Base-by-base conservation (phyloP, 2,113 vertebrate genomes). In the Tachysurus fulvidraco region DNA sequence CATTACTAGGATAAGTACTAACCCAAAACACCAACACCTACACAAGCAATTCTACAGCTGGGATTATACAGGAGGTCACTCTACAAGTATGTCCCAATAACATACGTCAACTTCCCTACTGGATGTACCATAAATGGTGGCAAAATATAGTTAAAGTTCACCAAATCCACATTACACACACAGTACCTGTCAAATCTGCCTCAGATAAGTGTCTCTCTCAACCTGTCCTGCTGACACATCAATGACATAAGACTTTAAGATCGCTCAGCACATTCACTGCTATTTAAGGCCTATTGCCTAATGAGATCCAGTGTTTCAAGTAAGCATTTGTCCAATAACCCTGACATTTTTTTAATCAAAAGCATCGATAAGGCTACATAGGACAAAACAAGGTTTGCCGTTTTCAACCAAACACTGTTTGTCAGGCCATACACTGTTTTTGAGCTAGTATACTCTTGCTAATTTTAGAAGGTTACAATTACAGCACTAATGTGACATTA, bases 401-500 rank as follows among this genome's bases (percentile, higher is more conserved):
- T 60, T 74, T 74, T 84, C 10, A 76, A 50, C 13, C 36, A 28
- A 73, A 74, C 4, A 1, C 5, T 13, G n/a, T 44, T 77, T 64
- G 28, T 77, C 0, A 21, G 44, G 41, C 41, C 13, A 36, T 73
- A 7, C 57, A 74, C n/a, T 12, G 3, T 23, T 55, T 41, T 55
- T 19, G 30, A 25, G 19, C 82, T 36, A 50, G 52, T 78, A n/a
- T 30, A 13, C 57, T 28, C 9, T 13, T 69, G 50, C 11, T 79
- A 16, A 85, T 78, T 85, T 65, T 36, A 67, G 16, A 79, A 12
- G 28, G 44, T n/a, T 30, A n/a, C 55, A 76, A 13, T 67, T 57
- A 80, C 4, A 44, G 21, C 28, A 80, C 62, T 69, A 80, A 57
- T 69, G 60, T 86, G 76, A 65, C 84, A 28, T 41, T 79, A 50